Evolutionary conservation across 2,888 invertebrate genomes (phyloP), one percentile per base, ranked within the genome.

Genomic region (Lagria hirta): DNA sequence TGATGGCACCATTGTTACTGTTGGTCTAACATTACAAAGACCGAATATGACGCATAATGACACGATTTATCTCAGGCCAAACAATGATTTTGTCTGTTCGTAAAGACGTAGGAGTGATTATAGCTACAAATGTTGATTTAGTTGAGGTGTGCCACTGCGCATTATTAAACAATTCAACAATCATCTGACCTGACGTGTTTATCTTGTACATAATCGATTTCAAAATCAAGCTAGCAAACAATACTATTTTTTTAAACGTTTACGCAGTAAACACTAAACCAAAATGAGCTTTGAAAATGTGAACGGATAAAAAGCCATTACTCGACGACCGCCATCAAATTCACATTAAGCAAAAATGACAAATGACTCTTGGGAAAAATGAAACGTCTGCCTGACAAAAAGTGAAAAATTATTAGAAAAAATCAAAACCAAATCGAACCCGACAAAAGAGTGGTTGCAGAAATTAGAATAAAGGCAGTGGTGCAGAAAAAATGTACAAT

Each of bases 21-120:
- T 21, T 20, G 18, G 32, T n/a, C 21, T 20, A 32, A 21, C 14
- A 12, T 33, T 17, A 33, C 33, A 33, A 33, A 33, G 20, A 24
- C n/a, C 35, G 24, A 35, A 26, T 35, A 20, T 28, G 27, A 28
- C 15, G 37, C 20, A 37, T 37, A 37, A 37, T 37, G 28, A 36
- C 27, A 36, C 26, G 36, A 27, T 36, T 20, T 26, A 26, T 36
- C 36, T 36, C 12, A 17, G 18, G 27, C 18, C 26, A 36, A 36
- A 36, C 34, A 34, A 34, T 34, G 34, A 24, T 34, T 34, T 16
- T 24, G 11, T 22, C 15, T 23, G 8, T 6, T 10, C 30, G 7
- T 8, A n/a, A 18, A 4, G 32, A n/a, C 20, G 38, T 37, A 37
- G 37, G 28, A 17, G n/a, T n/a, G n/a, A 26, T 20, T 35, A 14